Base-by-base conservation (phyloP, 1,140 invertebrate genomes). In the Mercenaria mercenaria region DNA sequence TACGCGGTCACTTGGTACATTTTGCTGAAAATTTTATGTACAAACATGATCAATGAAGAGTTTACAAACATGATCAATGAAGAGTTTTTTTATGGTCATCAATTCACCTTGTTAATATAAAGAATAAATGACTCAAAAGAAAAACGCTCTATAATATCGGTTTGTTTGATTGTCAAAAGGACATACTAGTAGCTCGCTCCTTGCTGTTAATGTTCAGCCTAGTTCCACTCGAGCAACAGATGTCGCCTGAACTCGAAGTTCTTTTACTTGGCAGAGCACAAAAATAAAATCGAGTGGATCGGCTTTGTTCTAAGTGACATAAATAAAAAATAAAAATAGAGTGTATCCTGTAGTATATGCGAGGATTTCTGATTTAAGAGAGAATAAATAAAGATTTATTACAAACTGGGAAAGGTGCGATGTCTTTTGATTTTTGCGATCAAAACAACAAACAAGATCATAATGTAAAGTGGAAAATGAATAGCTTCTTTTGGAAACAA, bases 381-480 rank as follows among this genome's bases (percentile, higher is more conserved):
- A 32, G n/a, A 52, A 79, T 52, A 56, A 82, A 32, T 43, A 64
- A n/a, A 82, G 52, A 41, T 29, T 59, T 67, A 41, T 56, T 81
- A 43, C 32, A 20, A 37, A 56, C 29, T 4, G 34, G 43, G 56
- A 41, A 67, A 82, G 80, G 80, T 82, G 80, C 80, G 80, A 11
- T 47, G 20, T 39, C 37, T 59, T 80, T 82, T 64, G n/a, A 64
- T 82, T 64, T 13, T 82, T n/a, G 61, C n/a, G 56, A 82, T 64
- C 61, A 82, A 64, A 82, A 64, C 32, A 34, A 20, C 52, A 13
- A 41, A 32, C 23, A 82, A 20, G 56, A 59, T 29, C 52, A 67
- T 82, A 82, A 64, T 52, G 10, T 43, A 26, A 59, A 82, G 80
- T 64, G 80, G 80, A 64, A 43, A 59, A 82, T 41, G 80, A 64